A percentile compares a stretch with the other conserved stretches of the same genome.
phyloP scores from a whole-genome alignment of 2,113 vertebrate species.

The Festucalex cinctus region DNA sequence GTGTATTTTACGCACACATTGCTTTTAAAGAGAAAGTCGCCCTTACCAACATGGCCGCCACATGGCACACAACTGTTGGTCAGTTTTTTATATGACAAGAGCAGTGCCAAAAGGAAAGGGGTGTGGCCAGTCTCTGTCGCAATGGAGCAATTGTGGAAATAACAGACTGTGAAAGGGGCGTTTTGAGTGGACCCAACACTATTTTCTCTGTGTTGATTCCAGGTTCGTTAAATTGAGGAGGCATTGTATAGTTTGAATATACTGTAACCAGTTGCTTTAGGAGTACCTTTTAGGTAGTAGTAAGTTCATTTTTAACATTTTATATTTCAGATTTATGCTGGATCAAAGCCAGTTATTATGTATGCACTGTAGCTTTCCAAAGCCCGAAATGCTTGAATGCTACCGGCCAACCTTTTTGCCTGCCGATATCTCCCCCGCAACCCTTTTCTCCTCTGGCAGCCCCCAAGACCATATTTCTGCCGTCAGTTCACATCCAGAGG shows the following conservation, averaged over 20 bases:
- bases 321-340: neutral
- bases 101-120: too few relatives aligned
- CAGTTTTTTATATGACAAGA: too few relatives aligned
- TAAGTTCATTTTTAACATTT: constrained; percentile 10
- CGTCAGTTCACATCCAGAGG: constrained; percentile 61
- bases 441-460: constrained; percentile 58
- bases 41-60: too few relatives aligned
- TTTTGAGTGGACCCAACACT: too few relatives aligned
- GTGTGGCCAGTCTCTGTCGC: too few relatives aligned
- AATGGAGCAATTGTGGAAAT: too few relatives aligned
- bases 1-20: too few relatives aligned
- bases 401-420: constrained; percentile 43
- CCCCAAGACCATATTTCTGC: constrained; percentile 62
- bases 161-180: too few relatives aligned
- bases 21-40: too few relatives aligned
- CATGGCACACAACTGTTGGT: too few relatives aligned
- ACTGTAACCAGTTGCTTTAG: neutral
- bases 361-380: constrained; percentile 15
- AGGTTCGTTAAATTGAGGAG: too few relatives aligned
- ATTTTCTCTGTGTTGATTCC: too few relatives aligned
- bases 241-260: neutral
- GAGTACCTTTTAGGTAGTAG: neutral
- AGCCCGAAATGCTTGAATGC: constrained; percentile 33
- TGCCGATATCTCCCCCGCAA: constrained; percentile 46
- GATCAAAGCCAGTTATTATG: constrained; percentile 1